A percentile compares a stretch with the other conserved stretches of the same genome.
phyloP scores from a whole-genome alignment of 2,797 vertebrate genomes.

The Mormyrops boulengeri region DNA sequence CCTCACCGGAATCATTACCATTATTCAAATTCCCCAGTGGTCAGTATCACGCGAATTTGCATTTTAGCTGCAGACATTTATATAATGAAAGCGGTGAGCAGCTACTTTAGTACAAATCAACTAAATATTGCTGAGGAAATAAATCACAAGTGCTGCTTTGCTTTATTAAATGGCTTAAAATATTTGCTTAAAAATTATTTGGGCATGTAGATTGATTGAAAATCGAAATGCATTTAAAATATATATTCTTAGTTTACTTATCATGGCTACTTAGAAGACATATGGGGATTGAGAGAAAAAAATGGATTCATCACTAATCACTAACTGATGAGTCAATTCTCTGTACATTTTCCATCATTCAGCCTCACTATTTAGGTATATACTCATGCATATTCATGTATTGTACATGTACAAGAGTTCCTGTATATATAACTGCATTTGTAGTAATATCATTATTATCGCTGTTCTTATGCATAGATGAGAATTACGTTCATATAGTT shows the following conservation, averaged over 20 bases:
- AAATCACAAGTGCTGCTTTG: not conserved
- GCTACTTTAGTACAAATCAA: not conserved
- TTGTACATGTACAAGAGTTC: not conserved
- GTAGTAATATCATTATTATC: not conserved
- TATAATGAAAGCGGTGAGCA: not conserved
- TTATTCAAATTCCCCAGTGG: constrained; percentile 14
- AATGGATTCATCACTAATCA: not conserved
- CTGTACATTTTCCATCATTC: not conserved
- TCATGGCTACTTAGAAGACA: not conserved
- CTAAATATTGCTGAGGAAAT: not conserved
- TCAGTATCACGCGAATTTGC: not conserved
- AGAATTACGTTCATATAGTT: not conserved
- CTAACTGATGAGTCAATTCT: not conserved
- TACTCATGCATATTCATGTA: not conserved
- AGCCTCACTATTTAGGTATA: not conserved
- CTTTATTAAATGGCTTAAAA: not conserved
- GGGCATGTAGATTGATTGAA: not conserved
- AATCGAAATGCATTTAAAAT: not conserved
- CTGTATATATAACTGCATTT: not conserved
- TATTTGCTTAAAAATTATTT: not conserved
- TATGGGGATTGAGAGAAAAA: not conserved
- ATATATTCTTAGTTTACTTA: not conserved
- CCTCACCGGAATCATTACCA: not conserved
- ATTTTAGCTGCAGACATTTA: not conserved
- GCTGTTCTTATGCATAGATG: not conserved